phyloP scores from a whole-genome alignment of 23 tunicate genomes.

The Ascidia mentula region DNA sequence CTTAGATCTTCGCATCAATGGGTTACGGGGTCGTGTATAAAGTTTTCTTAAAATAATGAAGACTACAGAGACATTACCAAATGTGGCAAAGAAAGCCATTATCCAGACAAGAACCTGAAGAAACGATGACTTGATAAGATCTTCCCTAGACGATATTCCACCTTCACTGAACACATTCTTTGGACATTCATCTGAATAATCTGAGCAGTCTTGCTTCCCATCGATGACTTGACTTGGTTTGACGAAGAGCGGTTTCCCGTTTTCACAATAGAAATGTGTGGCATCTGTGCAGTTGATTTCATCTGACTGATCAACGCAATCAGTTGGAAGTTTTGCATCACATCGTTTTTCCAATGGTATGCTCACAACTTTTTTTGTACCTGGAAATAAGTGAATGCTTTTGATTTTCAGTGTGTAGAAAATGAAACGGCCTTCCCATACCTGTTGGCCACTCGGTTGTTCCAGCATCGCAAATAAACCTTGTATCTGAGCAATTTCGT shows the following conservation, averaged over 20 bases:
- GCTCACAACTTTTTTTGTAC: conserved; percentile 21
- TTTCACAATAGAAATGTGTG: conserved; percentile 53
- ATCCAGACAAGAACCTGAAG: conserved; percentile 31
- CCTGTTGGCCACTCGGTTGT: conserved; percentile 1
- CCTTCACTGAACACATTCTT: conserved; percentile 4
- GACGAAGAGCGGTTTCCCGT: conserved; percentile 40
- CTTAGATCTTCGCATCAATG: background rate
- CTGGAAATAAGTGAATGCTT: too few species aligned
- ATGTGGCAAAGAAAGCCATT: conserved; percentile 22
- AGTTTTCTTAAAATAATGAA: background rate
- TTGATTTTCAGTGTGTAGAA: too few species aligned
- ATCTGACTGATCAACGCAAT: conserved; percentile 43
- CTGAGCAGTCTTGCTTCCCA: conserved; percentile 42
- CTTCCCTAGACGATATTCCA: conserved; percentile 37
- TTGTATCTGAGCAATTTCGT: conserved; percentile 8
- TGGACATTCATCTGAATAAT: conserved; percentile 55
- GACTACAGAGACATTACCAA: conserved; percentile 22
- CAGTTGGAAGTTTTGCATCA: conserved; percentile 10
- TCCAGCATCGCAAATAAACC: conserved; percentile 40
- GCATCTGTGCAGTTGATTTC: conserved; percentile 28
- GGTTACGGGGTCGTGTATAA: too few species aligned
- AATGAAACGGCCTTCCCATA: too few species aligned
- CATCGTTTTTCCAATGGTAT: conserved; percentile 16
- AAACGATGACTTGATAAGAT: conserved; percentile 9
- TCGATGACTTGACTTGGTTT: conserved; percentile 15